Base-by-base conservation (phyloP, 2,888 invertebrate species). In the Agrochola circellaris region DNA sequence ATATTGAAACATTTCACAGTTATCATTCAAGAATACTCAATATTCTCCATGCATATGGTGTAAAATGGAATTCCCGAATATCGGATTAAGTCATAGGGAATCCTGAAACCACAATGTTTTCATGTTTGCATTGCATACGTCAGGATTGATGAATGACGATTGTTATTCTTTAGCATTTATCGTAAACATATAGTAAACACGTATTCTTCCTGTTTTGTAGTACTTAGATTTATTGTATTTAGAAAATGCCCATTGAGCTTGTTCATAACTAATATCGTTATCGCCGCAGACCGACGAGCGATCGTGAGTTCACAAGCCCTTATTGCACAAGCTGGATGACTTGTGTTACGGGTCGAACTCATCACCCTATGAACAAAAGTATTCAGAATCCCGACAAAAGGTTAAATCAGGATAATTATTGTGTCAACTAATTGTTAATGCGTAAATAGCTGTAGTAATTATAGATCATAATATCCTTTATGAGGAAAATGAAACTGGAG, bases 71-170 rank as follows among this genome's bases (percentile, higher is more conserved):
- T 68, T 45, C 26, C 56, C 20, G 9, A 38, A 48, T 48, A 17
- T 26, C n/a, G 0, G 1, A 17, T 61, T 76, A 42, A 34, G 30
- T 82, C 82, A 84, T 58, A 30, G 72, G 82, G 23, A 73, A 76
- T 60, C 13, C 7, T 66, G 45, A 34, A 75, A 85, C 82, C 72
- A 23, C 85, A 76, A 60, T 75, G 58, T 51, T 69, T 64, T 60
- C 58, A 56, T 64, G 30, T 51, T 51, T 48, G 15, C 15, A 17
- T 38, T 58, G 58, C 30, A 9, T 34, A 56, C 60, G 26, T 42
- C 56, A 62, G 30, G 42, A 26, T 76, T 81, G 73, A 85, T 76
- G 82, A 81, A 85, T 85, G 69, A 76, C 68, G 65, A 11, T 82
- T 76, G 67, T 76, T 82, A 42, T 82, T 81, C 17, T 48, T 1